Evolutionary conservation across 2,113 vertebrate genomes (phyloP).

Genomic region (Solenodon paradoxus): DNA sequence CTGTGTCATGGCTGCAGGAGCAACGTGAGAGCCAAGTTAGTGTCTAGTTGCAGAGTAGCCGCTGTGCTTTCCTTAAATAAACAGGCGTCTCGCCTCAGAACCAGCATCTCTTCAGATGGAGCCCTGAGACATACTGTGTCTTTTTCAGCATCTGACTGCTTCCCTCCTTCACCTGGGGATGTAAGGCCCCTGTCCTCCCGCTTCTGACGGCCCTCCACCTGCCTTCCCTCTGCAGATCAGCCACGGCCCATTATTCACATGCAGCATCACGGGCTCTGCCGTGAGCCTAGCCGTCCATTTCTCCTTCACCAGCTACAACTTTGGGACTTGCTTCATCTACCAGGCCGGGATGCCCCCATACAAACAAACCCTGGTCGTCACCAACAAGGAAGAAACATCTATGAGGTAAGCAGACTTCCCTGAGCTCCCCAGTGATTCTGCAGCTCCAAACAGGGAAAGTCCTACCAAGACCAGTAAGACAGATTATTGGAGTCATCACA

Average conservation of each 20-base stretch:
- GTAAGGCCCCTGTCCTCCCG: not conserved
- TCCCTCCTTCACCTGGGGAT: not conserved
- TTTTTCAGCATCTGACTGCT: not conserved
- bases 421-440: not conserved
- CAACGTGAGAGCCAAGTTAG: not conserved
- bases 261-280: constrained; percentile 80
- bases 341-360: constrained; percentile 83
- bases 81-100: not conserved
- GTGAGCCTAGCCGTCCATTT: constrained; percentile 85
- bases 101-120: not conserved
- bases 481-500: not conserved
- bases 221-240: constrained; percentile 82
- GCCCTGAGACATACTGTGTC: not conserved
- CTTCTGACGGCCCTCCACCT: not conserved
- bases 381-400: constrained; percentile 84
- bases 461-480: not conserved
- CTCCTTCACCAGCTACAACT: constrained; percentile 89
- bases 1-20: not conserved
- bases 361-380: constrained; percentile 82
- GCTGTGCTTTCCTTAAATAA: not conserved
- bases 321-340: constrained; percentile 88
- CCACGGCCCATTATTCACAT: constrained; percentile 82
- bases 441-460: not conserved
- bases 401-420: constrained; percentile 80
- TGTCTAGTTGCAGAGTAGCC: not conserved